Base-by-base conservation (phyloP, 2,113 vertebrate species). In the Nothocercus julius region DNA sequence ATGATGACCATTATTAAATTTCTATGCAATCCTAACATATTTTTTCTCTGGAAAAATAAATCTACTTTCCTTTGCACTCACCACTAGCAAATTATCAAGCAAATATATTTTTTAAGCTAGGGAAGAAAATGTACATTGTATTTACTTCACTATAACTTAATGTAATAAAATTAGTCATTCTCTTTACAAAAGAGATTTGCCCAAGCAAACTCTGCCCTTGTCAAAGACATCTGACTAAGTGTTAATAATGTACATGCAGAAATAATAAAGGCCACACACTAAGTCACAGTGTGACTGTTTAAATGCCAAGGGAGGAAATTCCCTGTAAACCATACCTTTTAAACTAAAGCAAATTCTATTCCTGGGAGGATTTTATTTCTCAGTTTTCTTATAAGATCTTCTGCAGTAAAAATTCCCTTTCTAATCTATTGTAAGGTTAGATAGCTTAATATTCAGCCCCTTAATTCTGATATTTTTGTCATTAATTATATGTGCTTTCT, bases 261-360 rank as follows among this genome's bases (percentile, higher is more conserved):
- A 93, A 21, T 94, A 72, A 38, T 49, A 62, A 78, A 88, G 73
- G 56, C 85, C 82, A 82, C 85, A 85, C 89, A 75, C 61, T 25
- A 27, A 89, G 73, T 45, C 6, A 7, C 54, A 89, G 22, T 61
- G 51, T 94, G 69, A n/a, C 73, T 72, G 51, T 78, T 88, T 42
- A 69, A 81, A 21, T 36, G 13, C 66, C 75, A 77, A 72, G 80
- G 56, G 91, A 84, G 73, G 80, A 93, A 94, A 88, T 92, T 89
- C 42, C 53, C 25, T 75, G 76, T 83, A 70, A 86, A 16, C 15
- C 70, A 63, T 85, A 62, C 5, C 21, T 68, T 25, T 90, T 61
- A 30, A 89, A 25, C 67, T 89, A 77, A 87, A 92, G 30, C 44
- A 79, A 56, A 20, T 80, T 13, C n/a, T 69, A 47, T 7, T 83